phyloP scores from a whole-genome alignment of 2,797 vertebrate genomes.

The Alectoris magna region DNA sequence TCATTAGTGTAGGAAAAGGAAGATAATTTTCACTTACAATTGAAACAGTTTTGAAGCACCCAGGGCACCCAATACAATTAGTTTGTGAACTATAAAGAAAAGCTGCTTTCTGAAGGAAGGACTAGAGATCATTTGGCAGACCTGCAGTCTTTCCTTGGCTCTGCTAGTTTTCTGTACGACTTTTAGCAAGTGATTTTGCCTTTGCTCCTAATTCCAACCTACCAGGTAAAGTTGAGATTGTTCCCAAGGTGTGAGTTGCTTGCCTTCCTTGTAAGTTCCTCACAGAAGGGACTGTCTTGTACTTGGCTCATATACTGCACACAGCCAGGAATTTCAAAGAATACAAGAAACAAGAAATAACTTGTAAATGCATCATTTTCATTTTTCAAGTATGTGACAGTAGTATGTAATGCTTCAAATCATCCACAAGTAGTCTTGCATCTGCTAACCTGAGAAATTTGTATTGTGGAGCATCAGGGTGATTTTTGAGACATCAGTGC shows the following conservation, averaged over 20 bases:
- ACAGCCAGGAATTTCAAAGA: not conserved
- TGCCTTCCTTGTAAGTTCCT: not conserved
- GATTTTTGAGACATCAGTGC: not conserved
- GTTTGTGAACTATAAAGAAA: not conserved
- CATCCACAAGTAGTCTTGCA: not conserved
- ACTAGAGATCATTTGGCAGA: not conserved
- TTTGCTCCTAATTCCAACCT: not conserved
- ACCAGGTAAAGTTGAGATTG: not conserved
- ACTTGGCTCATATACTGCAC: not conserved
- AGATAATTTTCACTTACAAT: fast-evolving
- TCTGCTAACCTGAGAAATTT: not conserved
- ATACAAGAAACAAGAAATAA: not conserved
- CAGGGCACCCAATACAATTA: not conserved
- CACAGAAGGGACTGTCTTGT: not conserved
- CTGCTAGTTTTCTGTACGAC: not conserved
- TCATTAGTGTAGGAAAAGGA: not conserved
- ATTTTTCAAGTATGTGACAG: not conserved
- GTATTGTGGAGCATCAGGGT: not conserved
- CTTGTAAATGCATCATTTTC: not conserved
- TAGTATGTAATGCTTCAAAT: not conserved
- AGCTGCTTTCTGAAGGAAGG: not conserved
- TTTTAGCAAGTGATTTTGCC: not conserved
- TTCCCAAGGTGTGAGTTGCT: not conserved
- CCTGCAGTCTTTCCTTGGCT: not conserved
- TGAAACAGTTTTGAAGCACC: not conserved